Evolutionary conservation across 2,888 invertebrate species (phyloP), one percentile per base, ranked within the genome.

Genomic region (Desoria tigrina): DNA sequence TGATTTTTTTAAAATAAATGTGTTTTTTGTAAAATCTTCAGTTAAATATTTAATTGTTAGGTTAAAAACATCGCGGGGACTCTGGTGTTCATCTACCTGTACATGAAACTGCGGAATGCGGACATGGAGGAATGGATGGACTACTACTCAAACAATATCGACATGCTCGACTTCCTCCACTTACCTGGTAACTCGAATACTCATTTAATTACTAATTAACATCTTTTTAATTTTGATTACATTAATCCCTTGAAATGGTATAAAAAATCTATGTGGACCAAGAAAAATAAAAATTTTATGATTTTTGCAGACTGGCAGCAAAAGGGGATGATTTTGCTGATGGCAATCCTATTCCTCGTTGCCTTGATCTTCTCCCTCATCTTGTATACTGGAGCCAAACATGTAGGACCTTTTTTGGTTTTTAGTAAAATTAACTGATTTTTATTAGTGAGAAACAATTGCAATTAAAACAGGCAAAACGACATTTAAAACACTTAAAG

Each of bases 231-330:
- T 21, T 53, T 53, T 53, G 7, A 27, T 54, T 49, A n/a, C 49
- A 21, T 21, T n/a, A n/a, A n/a, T n/a, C n/a, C n/a, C n/a, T n/a
- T n/a, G n/a, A n/a, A n/a, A n/a, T n/a, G n/a, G n/a, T n/a, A n/a
- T n/a, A n/a, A n/a, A n/a, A n/a, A n/a, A n/a, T n/a, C n/a, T n/a
- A n/a, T n/a, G n/a, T n/a, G n/a, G n/a, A n/a, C n/a, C n/a, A n/a
- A n/a, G n/a, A n/a, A n/a, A n/a, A n/a, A n/a, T n/a, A n/a, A n/a
- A n/a, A n/a, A n/a, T n/a, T 45, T 45, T 45, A 6, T 45, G n/a
- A 55, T 53, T 59, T 45, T 26, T 64, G 6, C 32, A 69, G 69
- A 61, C 16, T 69, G 69, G 69, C 56, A 63, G 51, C 69, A 69
- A 64, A 58, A 63, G 11, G 69, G 69, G 42, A 39, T 66, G 2